Conservation (phyloP, 2,113 vertebrate species). For the Varanus salvator region DNA sequence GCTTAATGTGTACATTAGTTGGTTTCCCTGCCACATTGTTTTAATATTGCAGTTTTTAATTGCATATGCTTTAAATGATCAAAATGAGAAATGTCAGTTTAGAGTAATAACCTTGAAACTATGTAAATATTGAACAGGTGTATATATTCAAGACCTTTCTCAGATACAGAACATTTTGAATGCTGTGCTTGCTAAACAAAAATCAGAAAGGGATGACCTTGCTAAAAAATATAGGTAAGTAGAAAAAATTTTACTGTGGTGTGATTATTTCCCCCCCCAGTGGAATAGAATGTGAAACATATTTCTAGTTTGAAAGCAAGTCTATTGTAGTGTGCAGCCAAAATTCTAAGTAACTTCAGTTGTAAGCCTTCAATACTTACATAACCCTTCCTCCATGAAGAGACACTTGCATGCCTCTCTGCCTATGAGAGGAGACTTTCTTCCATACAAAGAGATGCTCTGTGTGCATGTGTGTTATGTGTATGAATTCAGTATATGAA, state of each 20-base stretch:
- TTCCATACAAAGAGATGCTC: too few relatives aligned
- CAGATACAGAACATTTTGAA: constrained; percentile 75
- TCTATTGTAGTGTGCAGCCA: background rate
- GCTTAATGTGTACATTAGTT: background rate
- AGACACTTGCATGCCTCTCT: too few relatives aligned
- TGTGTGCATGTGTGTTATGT: too few relatives aligned
- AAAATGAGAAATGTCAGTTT: background rate
- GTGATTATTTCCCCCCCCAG: background rate
- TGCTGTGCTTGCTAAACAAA: constrained; percentile 75
- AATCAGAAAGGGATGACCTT: constrained; percentile 74
- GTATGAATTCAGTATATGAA: too few relatives aligned
- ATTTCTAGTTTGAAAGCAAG: constrained; percentile 4
- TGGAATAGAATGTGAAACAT: background rate
- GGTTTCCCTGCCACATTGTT: background rate
- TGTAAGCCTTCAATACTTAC: background rate
- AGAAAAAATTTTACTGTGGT: background rate
- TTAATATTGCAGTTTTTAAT: constrained; percentile 10
- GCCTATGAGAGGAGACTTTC: too few relatives aligned
- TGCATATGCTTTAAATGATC: background rate
- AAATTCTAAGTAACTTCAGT: background rate
- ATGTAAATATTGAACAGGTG: constrained; percentile 61
- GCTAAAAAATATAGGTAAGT: constrained; percentile 81
- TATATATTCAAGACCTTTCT: constrained; percentile 59
- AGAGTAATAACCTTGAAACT: constrained; percentile 21
- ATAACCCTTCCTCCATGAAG: background rate